Evolutionary conservation across 2,888 invertebrate species (phyloP), one percentile per base, ranked within the genome.

Genomic region (Spilarctia lutea): DNA sequence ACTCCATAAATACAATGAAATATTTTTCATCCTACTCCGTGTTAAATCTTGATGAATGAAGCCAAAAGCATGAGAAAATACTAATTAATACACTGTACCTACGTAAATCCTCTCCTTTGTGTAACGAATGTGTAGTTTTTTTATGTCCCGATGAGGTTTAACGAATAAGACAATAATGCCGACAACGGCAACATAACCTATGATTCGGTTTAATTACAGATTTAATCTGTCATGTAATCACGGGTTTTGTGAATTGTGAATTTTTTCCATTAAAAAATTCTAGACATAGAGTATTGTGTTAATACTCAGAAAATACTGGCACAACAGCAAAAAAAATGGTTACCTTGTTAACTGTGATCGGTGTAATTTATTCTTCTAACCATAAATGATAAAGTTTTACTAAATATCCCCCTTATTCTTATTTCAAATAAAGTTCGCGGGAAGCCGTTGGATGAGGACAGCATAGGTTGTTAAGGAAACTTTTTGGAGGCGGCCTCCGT

Each of bases 51-150:
- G 48, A 11, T 48, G 24, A 48, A 68, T 18, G 85, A 83, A 83
- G 74, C 81, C 83, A 16, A 60, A 60, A 52, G 24, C 20, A 63
- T 56, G 78, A 74, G 24, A 69, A 72, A 24, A 56, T 27, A 68
- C 80, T 84, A 85, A 84, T 84, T 85, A 85, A 81, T 76, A 75
- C 74, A 33, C 67, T 63, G 75, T 65, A n/a, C n/a, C n/a, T n/a
- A 13, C 33, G 33, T n/a, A 68, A 48, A 27, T 68, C 45, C 67
- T 20, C 13, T 24, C 2, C 24, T 35, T 60, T 60, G n/a, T 70
- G 60, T 27, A 39, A 56, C 39, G 18, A 42, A 39, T 45, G n/a
- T 27, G 30, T 1, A 35, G 35, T 42, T 27, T 20, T 27, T 63
- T 63, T 63, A 16, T 18, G 18, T 16, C 27, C 0, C 30, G 6